A percentile compares a stretch with the other conserved stretches of the same genome.
Conservation (phyloP, 2,888 invertebrate genomes). For the Teinopalpus imperialis region DNA sequence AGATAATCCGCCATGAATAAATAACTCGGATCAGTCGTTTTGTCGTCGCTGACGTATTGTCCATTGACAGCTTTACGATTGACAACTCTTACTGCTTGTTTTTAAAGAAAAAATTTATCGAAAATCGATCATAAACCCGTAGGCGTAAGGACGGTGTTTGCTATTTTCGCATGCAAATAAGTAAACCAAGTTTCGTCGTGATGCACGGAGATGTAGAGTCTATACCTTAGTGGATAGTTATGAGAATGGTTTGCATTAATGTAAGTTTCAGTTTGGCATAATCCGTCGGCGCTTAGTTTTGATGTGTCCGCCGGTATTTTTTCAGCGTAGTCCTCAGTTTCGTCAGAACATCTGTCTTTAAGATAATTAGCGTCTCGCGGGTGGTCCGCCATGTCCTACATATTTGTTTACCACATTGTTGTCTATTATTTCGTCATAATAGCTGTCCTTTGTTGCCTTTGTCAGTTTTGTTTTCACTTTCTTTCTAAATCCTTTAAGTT, state of each 20-base stretch:
- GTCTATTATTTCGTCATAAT: slow-evolving; percentile 58
- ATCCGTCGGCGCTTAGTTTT: slow-evolving; percentile 77
- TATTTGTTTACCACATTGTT: slow-evolving; percentile 44
- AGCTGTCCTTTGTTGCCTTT: slow-evolving; percentile 55
- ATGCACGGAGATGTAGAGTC: neutral
- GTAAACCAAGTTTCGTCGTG: neutral
- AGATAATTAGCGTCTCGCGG: slow-evolving; percentile 62
- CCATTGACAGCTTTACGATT: slow-evolving; percentile 62
- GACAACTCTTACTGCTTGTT: neutral
- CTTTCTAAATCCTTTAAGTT: slow-evolving; percentile 59
- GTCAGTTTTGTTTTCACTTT: slow-evolving; percentile 75
- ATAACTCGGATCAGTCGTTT: slow-evolving; percentile 65
- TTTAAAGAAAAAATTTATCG: neutral
- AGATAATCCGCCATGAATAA: slow-evolving; percentile 78
- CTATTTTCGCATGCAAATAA: slow-evolving; percentile 1
- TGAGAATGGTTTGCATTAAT: slow-evolving; percentile 23
- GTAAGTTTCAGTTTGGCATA: slow-evolving; percentile 41
- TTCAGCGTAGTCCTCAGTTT: slow-evolving; percentile 63
- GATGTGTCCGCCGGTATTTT: slow-evolving; percentile 67
- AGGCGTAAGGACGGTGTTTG: neutral
- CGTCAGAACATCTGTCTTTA: slow-evolving; percentile 68
- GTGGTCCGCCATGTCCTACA: slow-evolving; percentile 56
- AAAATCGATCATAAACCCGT: neutral
- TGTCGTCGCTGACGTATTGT: slow-evolving; percentile 71
- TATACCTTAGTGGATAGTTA: slow-evolving; percentile 24